Percentiles rank a stretch among this genome's conserved stretches.
phyloP scores from a whole-genome alignment of 2,797 vertebrate genomes.

The Bradypodion pumilum region DNA sequence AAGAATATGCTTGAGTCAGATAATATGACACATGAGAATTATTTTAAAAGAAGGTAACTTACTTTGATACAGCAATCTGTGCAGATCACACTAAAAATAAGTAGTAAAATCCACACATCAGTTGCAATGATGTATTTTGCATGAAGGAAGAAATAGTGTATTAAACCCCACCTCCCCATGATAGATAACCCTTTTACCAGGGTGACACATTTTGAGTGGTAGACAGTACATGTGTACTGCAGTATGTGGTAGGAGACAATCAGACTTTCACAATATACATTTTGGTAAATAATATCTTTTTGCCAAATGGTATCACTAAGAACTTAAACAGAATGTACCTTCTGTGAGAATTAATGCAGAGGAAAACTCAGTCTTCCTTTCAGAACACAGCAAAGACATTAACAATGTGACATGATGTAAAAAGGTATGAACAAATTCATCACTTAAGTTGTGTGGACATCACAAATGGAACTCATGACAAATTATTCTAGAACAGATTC shows the following conservation, averaged over 20 bases:
- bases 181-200: background rate
- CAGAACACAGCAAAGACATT: background rate
- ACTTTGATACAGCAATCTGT: slow-evolving; percentile 69
- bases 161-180: background rate
- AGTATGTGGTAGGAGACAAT: background rate
- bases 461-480: background rate
- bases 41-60: slow-evolving; percentile 45
- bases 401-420: too few species aligned
- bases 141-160: background rate
- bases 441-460: too few species aligned
- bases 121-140: background rate
- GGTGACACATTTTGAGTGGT: background rate
- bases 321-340: background rate
- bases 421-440: background rate
- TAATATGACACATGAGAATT: background rate
- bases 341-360: background rate
- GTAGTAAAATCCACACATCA: background rate
- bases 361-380: background rate
- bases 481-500: background rate
- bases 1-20: background rate
- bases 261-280: background rate
- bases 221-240: too few species aligned
- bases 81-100: slow-evolving; percentile 64
- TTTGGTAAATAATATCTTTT: background rate
- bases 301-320: background rate